phyloP scores from a whole-genome alignment of 2,888 invertebrate genomes.

The Digitonthophagus gazella region DNA sequence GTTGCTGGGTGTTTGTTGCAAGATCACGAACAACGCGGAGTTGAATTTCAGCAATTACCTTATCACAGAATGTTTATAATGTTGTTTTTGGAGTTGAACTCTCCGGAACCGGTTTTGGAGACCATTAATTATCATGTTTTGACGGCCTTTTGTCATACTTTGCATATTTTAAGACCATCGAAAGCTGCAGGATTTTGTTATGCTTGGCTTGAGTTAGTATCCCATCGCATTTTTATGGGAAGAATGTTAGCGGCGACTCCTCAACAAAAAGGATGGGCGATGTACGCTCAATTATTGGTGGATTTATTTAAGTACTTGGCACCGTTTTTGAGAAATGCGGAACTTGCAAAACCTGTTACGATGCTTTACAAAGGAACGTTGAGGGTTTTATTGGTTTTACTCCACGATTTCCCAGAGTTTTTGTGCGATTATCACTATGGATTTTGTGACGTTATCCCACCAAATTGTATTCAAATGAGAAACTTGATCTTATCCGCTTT shows the following conservation, averaged over 20 bases:
- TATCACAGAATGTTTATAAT: slow-evolving; percentile 96
- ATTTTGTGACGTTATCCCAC: slow-evolving; percentile 98
- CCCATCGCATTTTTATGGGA: slow-evolving; percentile 94
- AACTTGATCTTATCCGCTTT: slow-evolving; percentile 97
- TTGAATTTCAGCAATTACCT: slow-evolving; percentile 94
- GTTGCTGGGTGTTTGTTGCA: slow-evolving; percentile 93
- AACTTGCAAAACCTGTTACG: slow-evolving; percentile 90
- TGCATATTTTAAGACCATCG: slow-evolving; percentile 88
- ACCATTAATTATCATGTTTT: slow-evolving; percentile 92
- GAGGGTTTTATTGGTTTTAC: slow-evolving; percentile 87
- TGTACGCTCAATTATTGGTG: slow-evolving; percentile 94
- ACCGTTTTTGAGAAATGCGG: slow-evolving; percentile 95
- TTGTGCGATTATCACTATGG: slow-evolving; percentile 98
- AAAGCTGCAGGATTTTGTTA: slow-evolving; percentile 96
- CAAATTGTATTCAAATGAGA: slow-evolving; percentile 98
- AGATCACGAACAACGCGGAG: slow-evolving; percentile 89
- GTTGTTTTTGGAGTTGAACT: slow-evolving; percentile 93
- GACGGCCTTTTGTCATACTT: slow-evolving; percentile 93
- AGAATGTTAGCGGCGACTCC: slow-evolving; percentile 87
- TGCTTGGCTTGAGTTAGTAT: slow-evolving; percentile 97
- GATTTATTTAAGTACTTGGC: slow-evolving; percentile 96
- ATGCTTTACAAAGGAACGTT: slow-evolving; percentile 94
- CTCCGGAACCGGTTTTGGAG: slow-evolving; percentile 90
- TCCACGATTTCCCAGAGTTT: slow-evolving; percentile 99
- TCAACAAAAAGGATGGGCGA: slow-evolving; percentile 94